Conservation (phyloP, 2,888 invertebrate genomes). For the Drosophila melanosoma region DNA sequence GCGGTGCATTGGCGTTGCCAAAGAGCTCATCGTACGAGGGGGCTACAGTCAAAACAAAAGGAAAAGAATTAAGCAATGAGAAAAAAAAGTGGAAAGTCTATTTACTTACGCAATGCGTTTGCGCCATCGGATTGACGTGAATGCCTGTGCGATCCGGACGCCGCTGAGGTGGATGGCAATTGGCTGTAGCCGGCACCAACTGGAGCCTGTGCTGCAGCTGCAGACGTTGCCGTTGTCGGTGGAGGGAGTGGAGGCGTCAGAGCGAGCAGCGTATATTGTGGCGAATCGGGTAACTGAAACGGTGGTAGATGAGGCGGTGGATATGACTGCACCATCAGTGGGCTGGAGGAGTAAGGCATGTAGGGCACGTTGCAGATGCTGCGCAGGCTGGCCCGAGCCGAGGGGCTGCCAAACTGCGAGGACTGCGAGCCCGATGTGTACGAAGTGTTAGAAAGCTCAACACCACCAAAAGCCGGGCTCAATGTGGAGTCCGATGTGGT, state of each 20-base stretch:
- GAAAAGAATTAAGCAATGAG: neutral
- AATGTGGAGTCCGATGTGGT: constrained; percentile 83
- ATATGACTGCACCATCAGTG: constrained; percentile 83
- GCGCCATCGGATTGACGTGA: constrained; percentile 56
- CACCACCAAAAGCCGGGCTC: constrained; percentile 80
- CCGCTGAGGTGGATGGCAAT: constrained; percentile 74
- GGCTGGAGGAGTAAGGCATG: constrained; percentile 82
- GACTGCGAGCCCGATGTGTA: constrained; percentile 76
- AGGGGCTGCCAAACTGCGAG: constrained; percentile 79
- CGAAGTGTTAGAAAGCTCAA: constrained; percentile 72
- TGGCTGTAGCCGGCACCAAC: constrained; percentile 65
- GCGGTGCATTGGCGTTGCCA: constrained; percentile 79
- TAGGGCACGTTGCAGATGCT: constrained; percentile 79
- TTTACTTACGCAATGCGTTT: constrained; percentile 79
- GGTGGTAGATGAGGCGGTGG: constrained; percentile 80
- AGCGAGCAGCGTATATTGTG: constrained; percentile 72
- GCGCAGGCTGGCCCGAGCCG: constrained; percentile 77
- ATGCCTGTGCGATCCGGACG: constrained; percentile 52
- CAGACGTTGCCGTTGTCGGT: constrained; percentile 16
- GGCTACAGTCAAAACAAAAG: constrained; percentile 61
- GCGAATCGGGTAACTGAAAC: constrained; percentile 74
- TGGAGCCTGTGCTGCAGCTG: constrained; percentile 22
- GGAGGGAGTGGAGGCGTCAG: constrained; percentile 43
- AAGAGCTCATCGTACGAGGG: constrained; percentile 85
- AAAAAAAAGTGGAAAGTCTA: neutral